phyloP scores from a whole-genome alignment of 2,113 vertebrate genomes.

The Colossoma macropomum region DNA sequence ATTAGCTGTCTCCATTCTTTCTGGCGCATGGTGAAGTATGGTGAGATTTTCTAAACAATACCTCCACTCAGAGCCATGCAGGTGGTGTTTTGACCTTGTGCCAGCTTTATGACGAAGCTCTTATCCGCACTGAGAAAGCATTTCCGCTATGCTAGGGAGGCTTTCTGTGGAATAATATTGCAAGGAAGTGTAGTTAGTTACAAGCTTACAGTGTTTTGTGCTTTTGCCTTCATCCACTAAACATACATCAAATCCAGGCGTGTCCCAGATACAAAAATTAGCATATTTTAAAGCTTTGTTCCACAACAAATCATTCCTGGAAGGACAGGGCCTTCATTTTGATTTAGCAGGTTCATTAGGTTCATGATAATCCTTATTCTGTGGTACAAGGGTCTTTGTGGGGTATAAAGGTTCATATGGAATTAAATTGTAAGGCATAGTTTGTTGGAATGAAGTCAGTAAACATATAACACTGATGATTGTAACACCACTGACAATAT shows the following conservation, averaged over 20 bases:
- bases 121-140: not conserved
- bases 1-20: conserved; percentile 6
- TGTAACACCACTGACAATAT: no score
- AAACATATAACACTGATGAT: no score
- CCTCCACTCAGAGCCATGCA: conserved; percentile 1
- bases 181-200: not conserved
- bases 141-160: not conserved
- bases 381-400: no score
- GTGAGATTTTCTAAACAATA: conserved; percentile 29
- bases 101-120: not conserved
- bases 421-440: no score
- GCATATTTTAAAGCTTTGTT: not conserved
- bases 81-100: conserved; percentile 17
- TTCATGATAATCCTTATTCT: not conserved
- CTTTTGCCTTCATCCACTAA: not conserved
- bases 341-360: not conserved
- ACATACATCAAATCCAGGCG: not conserved
- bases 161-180: not conserved
- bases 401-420: no score
- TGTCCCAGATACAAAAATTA: not conserved
- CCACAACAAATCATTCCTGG: not conserved
- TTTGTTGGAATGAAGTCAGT: no score
- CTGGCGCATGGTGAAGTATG: conserved; percentile 16
- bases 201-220: not conserved
- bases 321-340: not conserved